Evolutionary conservation across 2,797 vertebrate species (phyloP).

Genomic region (Premnoplex brunnescens): DNA sequence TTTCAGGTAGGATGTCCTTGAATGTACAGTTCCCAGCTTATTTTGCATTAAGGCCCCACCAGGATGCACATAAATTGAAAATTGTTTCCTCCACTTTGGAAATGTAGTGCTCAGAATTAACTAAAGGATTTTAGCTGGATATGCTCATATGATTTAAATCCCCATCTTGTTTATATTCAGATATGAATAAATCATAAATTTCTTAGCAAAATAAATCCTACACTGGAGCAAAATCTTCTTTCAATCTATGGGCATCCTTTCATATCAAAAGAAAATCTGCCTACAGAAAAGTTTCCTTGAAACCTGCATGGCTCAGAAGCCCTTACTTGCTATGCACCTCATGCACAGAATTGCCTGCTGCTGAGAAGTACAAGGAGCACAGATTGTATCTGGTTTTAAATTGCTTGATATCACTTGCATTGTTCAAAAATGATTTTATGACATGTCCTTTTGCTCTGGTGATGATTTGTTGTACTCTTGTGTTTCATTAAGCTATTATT

Average conservation of each 20-base stretch:
- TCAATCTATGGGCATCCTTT: background rate
- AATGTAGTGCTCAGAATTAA: background rate
- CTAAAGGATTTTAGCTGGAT: background rate
- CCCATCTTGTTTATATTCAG: background rate
- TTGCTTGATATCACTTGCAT: background rate
- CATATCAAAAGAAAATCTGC: background rate
- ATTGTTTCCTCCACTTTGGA: background rate
- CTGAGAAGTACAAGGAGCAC: background rate
- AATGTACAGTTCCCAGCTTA: background rate
- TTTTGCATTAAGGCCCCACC: background rate
- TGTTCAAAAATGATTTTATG: conserved; percentile 46
- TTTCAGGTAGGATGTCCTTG: background rate
- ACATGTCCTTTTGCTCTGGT: conserved; percentile 34
- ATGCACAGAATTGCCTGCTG: conserved; percentile 6
- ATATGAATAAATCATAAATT: conserved; percentile 1
- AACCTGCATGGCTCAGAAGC: background rate
- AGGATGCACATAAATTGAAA: background rate
- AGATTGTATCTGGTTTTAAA: conserved; percentile 23
- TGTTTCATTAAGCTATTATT: conserved; percentile 61
- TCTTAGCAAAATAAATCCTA: background rate
- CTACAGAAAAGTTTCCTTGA: background rate
- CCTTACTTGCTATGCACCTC: conserved; percentile 23
- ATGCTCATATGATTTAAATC: background rate
- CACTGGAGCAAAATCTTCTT: background rate
- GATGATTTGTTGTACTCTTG: conserved; percentile 47